Evolutionary conservation across 2,797 vertebrate genomes (phyloP).

Genomic region (Crocidura indochinensis): DNA sequence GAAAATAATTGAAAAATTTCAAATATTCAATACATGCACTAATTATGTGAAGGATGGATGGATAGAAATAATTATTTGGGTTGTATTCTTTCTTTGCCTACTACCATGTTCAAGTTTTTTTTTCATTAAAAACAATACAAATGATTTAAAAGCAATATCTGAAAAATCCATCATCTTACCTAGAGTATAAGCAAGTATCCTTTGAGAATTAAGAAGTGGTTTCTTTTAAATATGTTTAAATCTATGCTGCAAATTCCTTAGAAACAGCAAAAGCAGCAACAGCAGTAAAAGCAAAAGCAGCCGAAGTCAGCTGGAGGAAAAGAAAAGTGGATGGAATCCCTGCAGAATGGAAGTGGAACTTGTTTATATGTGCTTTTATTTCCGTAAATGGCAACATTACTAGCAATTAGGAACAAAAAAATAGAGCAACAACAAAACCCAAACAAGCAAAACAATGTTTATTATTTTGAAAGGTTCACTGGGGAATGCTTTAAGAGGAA

Average conservation of each 20-base stretch:
- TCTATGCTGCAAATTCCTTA: conserved; percentile 44
- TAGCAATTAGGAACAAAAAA: conserved; percentile 79
- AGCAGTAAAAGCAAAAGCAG: conserved; percentile 37
- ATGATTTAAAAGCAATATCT: conserved; percentile 24
- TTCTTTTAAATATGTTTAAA: conserved; percentile 43
- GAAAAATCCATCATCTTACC: conserved; percentile 10
- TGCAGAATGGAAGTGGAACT: conserved; percentile 52
- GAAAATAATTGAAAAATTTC: conserved; percentile 22
- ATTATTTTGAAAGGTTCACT: conserved; percentile 75
- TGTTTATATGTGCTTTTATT: conserved; percentile 65
- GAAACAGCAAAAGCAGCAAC: conserved; percentile 40
- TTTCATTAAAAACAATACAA: conserved; percentile 16
- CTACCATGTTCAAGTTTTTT: neutral
- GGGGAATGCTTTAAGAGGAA: conserved; percentile 56
- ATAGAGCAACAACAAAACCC: neutral
- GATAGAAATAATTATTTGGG: conserved; percentile 16
- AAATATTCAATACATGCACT: conserved; percentile 51
- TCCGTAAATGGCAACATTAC: conserved; percentile 60
- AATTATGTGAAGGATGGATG: neutral
- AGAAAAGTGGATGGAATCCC: conserved; percentile 52
- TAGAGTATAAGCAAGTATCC: conserved; percentile 25
- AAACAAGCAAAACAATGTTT: conserved; percentile 55
- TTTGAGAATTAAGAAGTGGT: conserved; percentile 38
- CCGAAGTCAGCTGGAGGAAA: conserved; percentile 43
- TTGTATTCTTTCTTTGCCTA: neutral